Percentiles rank a stretch among this genome's conserved stretches.
phyloP scores from a whole-genome alignment of 2,113 vertebrate species.

The Progne subis region DNA sequence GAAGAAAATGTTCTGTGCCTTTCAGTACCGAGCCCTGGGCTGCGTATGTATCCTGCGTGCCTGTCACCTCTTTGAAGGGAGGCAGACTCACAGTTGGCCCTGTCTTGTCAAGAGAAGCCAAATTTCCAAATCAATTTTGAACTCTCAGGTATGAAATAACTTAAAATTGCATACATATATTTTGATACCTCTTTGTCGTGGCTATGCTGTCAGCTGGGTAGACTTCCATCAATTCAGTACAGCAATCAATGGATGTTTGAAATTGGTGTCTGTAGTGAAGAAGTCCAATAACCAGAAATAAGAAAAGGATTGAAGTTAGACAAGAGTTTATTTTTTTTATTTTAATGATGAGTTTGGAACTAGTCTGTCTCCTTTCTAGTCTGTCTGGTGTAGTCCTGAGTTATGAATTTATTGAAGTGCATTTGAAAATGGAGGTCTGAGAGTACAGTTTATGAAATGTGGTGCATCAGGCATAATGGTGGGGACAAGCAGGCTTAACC shows the following conservation, averaged over 20 bases:
- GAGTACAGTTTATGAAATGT: not conserved
- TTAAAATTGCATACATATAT: not conserved
- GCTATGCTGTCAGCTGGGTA: not conserved
- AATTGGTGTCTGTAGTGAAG: not conserved
- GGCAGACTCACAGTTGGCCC: not conserved
- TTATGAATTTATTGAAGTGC: not conserved
- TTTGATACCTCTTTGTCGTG: not conserved
- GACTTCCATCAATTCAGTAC: not conserved
- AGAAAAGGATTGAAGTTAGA: not conserved
- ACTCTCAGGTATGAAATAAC: not conserved
- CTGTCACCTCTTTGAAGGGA: not conserved
- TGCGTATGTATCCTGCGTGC: accelerated
- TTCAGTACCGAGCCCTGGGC: not conserved
- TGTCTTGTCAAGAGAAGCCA: not conserved
- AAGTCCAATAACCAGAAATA: not conserved
- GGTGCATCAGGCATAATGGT: not conserved
- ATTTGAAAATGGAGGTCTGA: not conserved
- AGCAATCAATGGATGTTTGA: not conserved
- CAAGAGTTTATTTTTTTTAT: not conserved
- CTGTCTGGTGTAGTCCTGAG: not conserved
- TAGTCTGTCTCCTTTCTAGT: not conserved
- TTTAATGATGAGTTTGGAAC: not conserved
- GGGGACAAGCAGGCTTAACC: not conserved
- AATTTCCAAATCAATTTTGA: not conserved
- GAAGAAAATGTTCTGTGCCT: not conserved